Base-by-base conservation (phyloP, 2,888 invertebrate species). In the Lycia hirtaria region DNA sequence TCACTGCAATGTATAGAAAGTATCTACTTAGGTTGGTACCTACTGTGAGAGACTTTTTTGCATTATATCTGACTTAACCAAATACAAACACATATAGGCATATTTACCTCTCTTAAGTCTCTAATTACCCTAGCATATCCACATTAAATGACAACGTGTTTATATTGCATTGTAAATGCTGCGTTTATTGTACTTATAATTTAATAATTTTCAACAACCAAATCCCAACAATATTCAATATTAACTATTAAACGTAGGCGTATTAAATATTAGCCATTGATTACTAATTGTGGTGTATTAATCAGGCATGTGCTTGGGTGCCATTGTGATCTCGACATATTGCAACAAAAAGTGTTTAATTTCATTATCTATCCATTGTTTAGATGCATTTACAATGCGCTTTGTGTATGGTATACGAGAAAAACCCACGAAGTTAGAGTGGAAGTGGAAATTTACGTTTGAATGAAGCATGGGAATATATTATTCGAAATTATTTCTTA, bases 311-410 rank as follows among this genome's bases (percentile, higher is more conserved):
- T 26, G 38, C 56, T 22, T 62, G 60, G 50, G 65, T 49, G 63
- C 70, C 61, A 80, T 83, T 81, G 78, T 80, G 56, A 67, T 67
- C 35, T 48, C 17, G 44, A 49, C 17, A 32, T 37, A 32, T 52
- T 52, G 32, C 69, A 72, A 75, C 77, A 81, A 80, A 80, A 82
- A 81, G 64, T 75, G 68, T 71, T 75, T 75, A 81, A 81, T 82
- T 81, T 81, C 72, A 80, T 80, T 81, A 84, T 80, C 80, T 77
- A 69, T 69, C 78, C 73, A 80, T 83, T 86, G 79, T 78, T 73
- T 73, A 73, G 77, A 72, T 72, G 68, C 69, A 67, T 70, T 47
- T 78, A 85, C 85, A 86, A 86, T 85, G 79, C 72, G 71, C 80
- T 81, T 85, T 85, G 81, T 84, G 68, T 60, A 48, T 51, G 56